Percentiles rank a stretch among this genome's conserved stretches.
These are phyloP conservation scores for Synergus gifuensis DNA, from an alignment of 2,888 invertebrate species.

Conservation along the genomic window DNA sequence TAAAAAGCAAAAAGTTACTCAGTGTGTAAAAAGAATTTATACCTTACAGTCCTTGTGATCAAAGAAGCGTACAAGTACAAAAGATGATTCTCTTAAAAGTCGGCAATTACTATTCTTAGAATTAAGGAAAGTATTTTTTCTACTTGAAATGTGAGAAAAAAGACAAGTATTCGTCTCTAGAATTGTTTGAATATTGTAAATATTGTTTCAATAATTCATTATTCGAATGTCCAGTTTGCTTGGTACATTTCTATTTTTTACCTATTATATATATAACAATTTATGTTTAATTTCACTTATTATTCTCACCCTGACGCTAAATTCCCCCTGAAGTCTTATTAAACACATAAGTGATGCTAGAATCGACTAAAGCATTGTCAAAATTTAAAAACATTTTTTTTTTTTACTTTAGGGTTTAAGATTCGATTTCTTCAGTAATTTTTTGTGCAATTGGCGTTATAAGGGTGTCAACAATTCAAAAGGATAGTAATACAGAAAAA, in stretches of 20 bases:
- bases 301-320: neutral
- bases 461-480: too few species aligned
- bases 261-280: neutral
- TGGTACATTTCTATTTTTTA: neutral
- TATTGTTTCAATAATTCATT: too few species aligned
- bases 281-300: slow-evolving; percentile 3
- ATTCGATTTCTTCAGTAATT: neutral
- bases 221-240: neutral
- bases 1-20: neutral
- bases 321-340: neutral
- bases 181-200: neutral
- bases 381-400: too few species aligned
- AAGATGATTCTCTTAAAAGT: neutral
- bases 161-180: neutral
- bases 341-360: neutral
- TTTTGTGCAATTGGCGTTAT: neutral
- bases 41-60: neutral
- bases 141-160: neutral
- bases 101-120: neutral
- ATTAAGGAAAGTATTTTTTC: slow-evolving; percentile 4
- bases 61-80: neutral
- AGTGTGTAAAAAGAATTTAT: neutral
- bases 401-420: too few species aligned
- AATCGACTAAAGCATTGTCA: neutral
- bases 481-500: neutral